Evolutionary conservation across 2,797 vertebrate species (phyloP).

Genomic region (Alectoris magna): DNA sequence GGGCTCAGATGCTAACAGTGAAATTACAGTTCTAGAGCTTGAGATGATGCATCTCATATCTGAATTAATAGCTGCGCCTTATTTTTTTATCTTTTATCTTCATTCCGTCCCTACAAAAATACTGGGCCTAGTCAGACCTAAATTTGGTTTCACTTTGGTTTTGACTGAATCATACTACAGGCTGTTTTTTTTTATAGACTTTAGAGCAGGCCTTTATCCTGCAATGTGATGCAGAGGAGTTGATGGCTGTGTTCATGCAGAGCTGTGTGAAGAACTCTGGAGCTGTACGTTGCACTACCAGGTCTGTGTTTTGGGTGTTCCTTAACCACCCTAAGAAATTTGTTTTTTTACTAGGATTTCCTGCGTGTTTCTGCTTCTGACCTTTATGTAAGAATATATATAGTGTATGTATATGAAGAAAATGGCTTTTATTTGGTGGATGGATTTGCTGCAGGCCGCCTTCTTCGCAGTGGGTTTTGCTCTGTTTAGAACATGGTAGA

Average conservation of each 20-base stretch:
- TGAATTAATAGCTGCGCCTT: not conserved
- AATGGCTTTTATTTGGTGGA: not conserved
- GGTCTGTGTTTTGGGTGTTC: not conserved
- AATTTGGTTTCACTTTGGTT: not conserved
- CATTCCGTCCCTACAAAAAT: not conserved
- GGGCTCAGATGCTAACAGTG: not conserved
- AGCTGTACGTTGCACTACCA: not conserved
- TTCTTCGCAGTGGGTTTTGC: conserved; percentile 1
- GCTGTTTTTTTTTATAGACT: not conserved
- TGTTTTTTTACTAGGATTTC: not conserved
- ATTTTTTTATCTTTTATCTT: not conserved
- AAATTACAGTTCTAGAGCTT: not conserved
- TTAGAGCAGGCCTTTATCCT: not conserved
- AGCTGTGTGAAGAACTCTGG: not conserved
- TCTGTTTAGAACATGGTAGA: not conserved
- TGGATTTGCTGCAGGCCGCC: not conserved
- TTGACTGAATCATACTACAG: not conserved
- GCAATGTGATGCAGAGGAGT: not conserved
- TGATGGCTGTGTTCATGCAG: not conserved
- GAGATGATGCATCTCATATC: not conserved
- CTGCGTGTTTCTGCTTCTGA: not conserved
- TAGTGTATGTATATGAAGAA: not conserved
- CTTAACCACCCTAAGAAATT: not conserved
- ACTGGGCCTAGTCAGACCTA: not conserved
- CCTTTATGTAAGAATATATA: not conserved